Conservation (phyloP, 2,888 invertebrate species). For the Prosopocoilus inquinatus region DNA sequence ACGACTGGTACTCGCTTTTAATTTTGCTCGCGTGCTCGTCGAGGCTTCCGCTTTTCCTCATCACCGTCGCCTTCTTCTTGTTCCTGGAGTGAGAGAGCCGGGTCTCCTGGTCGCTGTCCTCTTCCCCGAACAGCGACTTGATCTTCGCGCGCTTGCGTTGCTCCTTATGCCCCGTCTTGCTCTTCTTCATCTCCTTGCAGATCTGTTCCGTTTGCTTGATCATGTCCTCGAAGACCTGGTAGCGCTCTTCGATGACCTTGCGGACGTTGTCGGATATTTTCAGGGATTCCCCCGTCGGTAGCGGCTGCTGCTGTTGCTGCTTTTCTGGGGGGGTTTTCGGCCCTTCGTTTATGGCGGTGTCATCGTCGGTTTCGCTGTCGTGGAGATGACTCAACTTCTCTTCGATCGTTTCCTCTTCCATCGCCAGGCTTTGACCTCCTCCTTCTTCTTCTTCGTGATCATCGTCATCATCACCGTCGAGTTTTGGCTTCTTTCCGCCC, state of each 20-base stretch:
- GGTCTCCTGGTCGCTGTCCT: conserved; percentile 20
- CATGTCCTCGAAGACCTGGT: conserved; percentile 18
- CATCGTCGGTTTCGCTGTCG: neutral
- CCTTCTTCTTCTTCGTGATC: neutral
- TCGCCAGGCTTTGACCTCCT: neutral
- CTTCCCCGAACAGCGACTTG: conserved; percentile 28
- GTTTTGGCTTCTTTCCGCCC: neutral
- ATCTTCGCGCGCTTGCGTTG: conserved; percentile 5
- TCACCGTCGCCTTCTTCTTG: neutral
- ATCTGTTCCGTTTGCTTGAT: conserved; percentile 16
- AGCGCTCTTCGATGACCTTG: conserved; percentile 16
- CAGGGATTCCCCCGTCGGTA: neutral
- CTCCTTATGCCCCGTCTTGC: neutral
- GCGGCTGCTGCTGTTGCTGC: neutral
- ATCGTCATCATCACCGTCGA: neutral
- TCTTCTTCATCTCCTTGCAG: conserved; percentile 8
- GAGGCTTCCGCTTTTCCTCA: neutral
- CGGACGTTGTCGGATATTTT: conserved; percentile 14
- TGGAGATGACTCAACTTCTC: neutral
- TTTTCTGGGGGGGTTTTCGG: neutral
- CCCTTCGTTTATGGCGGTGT: neutral
- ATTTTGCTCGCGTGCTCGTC: neutral
- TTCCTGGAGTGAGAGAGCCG: too few species aligned
- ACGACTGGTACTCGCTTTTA: neutral
- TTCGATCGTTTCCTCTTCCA: conserved; percentile 3